Base-by-base conservation (phyloP, 1,140 invertebrate genomes). In the Argopecten irradians region DNA sequence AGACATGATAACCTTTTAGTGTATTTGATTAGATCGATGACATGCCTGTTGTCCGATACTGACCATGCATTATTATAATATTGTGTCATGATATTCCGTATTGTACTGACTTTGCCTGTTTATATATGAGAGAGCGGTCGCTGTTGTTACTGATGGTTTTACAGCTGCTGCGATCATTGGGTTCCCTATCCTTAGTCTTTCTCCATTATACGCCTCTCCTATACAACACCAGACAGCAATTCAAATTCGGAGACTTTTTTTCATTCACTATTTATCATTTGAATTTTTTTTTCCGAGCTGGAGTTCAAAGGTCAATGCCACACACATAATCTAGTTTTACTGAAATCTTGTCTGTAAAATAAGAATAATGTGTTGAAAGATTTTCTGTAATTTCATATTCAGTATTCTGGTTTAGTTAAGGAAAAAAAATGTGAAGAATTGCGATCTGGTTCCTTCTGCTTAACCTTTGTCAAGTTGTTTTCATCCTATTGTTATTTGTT, bases 11-110 rank as follows among this genome's bases (percentile, higher is more conserved):
- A 71, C 55, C 19, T 71, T 71, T 71, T 71, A 71, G 55, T 71
- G 55, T 71, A 71, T 71, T 71, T 71, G 55, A 71, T 71, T 71
- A 71, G 55, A 71, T 71, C 55, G n/a, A 71, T 71, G 55, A 71
- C 55, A 3, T 71, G 55, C 55, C 55, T 71, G 55, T n/a, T 71
- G 55, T 71, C 55, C 55, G 28, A 71, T 71, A 71, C 55, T 71
- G n/a, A 71, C 55, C 55, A 71, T 71, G 55, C 55, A 71, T 71
- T 71, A 71, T 71, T 28, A 71, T 71, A 71, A n/a, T 71, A 71
- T 71, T 71, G 55, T 71, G 55, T 71, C 55, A 71, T 71, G 55
- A 71, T 71, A 71, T 71, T 71, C 55, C 55, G 55, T 71, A 71
- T 71, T 71, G 55, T 71, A 71, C n/a, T 71, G n/a, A n/a, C 2